Conservation (phyloP, 2,797 vertebrate species). For the Hylomyscus alleni region DNA sequence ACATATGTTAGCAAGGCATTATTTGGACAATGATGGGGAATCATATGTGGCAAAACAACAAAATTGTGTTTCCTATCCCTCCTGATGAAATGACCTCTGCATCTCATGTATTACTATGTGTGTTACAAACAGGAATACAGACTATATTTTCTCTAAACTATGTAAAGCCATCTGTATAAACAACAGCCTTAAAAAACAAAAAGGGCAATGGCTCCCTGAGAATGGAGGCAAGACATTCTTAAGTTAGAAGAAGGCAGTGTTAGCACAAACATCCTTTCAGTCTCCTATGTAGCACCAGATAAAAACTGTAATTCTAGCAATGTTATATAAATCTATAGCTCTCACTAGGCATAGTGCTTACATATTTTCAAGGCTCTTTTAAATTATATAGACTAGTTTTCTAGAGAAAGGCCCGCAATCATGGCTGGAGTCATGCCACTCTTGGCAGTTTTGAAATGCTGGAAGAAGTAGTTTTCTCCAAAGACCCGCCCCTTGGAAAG, state of each 20-base stretch:
- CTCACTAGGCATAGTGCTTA: not conserved
- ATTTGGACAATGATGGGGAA: not conserved
- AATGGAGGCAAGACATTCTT: not conserved
- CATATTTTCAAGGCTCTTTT: not conserved
- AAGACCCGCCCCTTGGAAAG: not conserved
- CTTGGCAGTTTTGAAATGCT: not conserved
- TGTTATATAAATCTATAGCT: not conserved
- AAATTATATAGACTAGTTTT: not conserved
- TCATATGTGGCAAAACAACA: not conserved
- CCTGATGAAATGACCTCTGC: not conserved
- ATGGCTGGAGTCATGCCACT: not conserved
- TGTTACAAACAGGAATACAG: not conserved
- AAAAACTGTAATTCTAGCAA: not conserved
- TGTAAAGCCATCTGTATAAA: not conserved
- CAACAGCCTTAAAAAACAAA: not conserved
- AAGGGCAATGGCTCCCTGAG: not conserved
- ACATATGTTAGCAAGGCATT: not conserved
- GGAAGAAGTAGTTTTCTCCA: not conserved
- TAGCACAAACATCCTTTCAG: not conserved
- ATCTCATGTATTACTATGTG: not conserved
- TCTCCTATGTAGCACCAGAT: not conserved
- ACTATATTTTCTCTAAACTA: not conserved
- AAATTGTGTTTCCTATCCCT: not conserved
- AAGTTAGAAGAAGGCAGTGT: not conserved
- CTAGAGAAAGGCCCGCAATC: not conserved